Conservation (phyloP, 2,113 vertebrate species). For the Cheilinus undulatus region DNA sequence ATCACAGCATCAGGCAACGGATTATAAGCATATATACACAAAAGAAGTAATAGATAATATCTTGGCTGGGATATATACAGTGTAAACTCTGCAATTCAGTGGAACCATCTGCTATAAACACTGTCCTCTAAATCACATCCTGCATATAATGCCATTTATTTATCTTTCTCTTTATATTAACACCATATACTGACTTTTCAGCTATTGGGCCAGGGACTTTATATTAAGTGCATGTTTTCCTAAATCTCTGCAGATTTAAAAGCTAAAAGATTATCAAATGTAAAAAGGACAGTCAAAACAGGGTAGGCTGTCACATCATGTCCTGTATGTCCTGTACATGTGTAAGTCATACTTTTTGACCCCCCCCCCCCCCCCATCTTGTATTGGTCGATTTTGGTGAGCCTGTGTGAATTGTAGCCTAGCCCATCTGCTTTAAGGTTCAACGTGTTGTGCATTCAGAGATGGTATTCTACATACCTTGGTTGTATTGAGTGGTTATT, state of each 20-base stretch:
- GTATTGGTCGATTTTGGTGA: too few relatives aligned
- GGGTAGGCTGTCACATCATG: too few relatives aligned
- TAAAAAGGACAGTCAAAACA: slow-evolving; percentile 27
- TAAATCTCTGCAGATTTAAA: background rate
- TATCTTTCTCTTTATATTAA: too few relatives aligned
- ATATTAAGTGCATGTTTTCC: background rate
- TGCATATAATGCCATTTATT: background rate
- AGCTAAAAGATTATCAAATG: slow-evolving; percentile 32
- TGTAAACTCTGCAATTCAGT: background rate
- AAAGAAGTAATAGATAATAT: background rate
- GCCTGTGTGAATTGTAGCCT: too few relatives aligned
- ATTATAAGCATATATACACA: slow-evolving; percentile 11
- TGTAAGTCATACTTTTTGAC: too few relatives aligned
- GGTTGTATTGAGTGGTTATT: too few relatives aligned
- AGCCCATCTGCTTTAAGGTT: too few relatives aligned
- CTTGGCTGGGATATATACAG: background rate
- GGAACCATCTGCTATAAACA: background rate
- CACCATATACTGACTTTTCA: background rate
- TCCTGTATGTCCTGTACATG: too few relatives aligned
- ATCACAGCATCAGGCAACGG: slow-evolving; percentile 17
- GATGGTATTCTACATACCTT: too few relatives aligned
- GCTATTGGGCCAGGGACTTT: background rate
- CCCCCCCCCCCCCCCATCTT: too few relatives aligned
- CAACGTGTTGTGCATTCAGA: too few relatives aligned
- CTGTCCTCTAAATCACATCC: background rate